Evolutionary conservation across 2,113 vertebrate genomes (phyloP).

Genomic region (Ameiurus melas): DNA sequence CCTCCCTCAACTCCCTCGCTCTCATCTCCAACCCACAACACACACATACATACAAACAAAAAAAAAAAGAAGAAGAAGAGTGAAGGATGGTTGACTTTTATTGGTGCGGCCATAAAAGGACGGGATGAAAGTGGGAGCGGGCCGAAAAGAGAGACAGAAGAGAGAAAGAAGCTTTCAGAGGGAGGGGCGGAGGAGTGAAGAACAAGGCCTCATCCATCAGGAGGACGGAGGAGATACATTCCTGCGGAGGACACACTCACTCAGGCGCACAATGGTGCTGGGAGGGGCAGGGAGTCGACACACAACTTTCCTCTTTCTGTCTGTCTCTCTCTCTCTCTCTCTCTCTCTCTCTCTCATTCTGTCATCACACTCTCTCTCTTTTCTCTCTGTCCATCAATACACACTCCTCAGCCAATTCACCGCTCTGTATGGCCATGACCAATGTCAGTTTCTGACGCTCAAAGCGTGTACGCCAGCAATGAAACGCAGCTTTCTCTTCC

Average conservation of each 20-base stretch:
- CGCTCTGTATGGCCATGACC: slow-evolving; percentile 72
- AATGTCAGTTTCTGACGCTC: slow-evolving; percentile 70
- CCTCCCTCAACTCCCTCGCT: slow-evolving; percentile 65
- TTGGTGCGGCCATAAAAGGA: slow-evolving; percentile 76
- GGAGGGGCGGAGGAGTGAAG: slow-evolving; percentile 70
- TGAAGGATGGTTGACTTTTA: slow-evolving; percentile 82
- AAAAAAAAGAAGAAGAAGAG: slow-evolving; percentile 58
- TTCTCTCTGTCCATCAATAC: slow-evolving; percentile 66
- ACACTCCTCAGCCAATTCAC: slow-evolving; percentile 68
- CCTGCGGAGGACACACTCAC: slow-evolving; percentile 79
- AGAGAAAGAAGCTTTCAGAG: slow-evolving; percentile 74
- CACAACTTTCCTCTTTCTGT: slow-evolving; percentile 46
- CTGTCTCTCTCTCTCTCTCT: slow-evolving; percentile 25
- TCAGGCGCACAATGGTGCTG: slow-evolving; percentile 72
- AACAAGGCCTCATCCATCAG: slow-evolving; percentile 83
- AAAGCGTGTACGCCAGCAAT: slow-evolving; percentile 61
- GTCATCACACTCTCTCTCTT: slow-evolving; percentile 19
- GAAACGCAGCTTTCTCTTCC: slow-evolving; percentile 52
- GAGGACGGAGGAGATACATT: slow-evolving; percentile 75
- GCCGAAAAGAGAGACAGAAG: slow-evolving; percentile 56
- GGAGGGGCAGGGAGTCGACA: slow-evolving; percentile 55
- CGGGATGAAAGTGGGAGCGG: slow-evolving; percentile 74
- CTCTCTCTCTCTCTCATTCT: slow-evolving; percentile 24
- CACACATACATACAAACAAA: slow-evolving; percentile 56
- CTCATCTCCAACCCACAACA: slow-evolving; percentile 51